Base-by-base conservation (phyloP, 2,888 invertebrate genomes). In the Hedya salicella region DNA sequence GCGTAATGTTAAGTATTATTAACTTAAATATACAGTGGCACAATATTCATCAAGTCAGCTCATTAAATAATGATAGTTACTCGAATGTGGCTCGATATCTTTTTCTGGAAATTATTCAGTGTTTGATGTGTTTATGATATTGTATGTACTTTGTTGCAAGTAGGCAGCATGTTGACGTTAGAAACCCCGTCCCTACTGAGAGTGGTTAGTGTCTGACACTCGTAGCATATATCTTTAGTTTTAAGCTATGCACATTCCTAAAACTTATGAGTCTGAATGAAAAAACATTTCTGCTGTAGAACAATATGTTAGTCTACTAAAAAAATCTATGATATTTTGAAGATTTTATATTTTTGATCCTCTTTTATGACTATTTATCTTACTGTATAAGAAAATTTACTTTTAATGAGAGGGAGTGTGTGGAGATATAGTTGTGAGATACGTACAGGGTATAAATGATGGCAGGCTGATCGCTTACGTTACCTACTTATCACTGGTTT, bases 21-120 rank as follows among this genome's bases (percentile, higher is more conserved):
- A 78, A 61, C 48, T 82, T 81, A 83, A 79, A 79, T 80, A 74
- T 78, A 79, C 76, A 70, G 74, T 72, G 88, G 87, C 89, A 89
- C 88, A 87, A 89, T 90, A 91, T 88, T 91, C 89, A 92, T 93
- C 92, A 93, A 80, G 92, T 92, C 93, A 89, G 93, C 93, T 92
- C 91, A 78, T 76, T 75, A 71, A 81, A 85, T 71, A 73, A 69
- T 80, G 77, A 69, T 81, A 80, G 77, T 69, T 81, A 80, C 89
- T 90, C 88, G 90, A 89, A 91, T 89, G 89, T 88, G 73, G 80
- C 90, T 91, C 90, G 87, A 76, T 82, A 78, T 82, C 78, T 81
- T 77, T 73, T 74, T 79, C 77, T 17, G 66, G 75, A 76, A 80
- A 78, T 78, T 79, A 78, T 79, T 87, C 78, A 82, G 78, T 89